Conservation (phyloP, 2,797 vertebrate species). For the Aselliscus stoliczkanus region DNA sequence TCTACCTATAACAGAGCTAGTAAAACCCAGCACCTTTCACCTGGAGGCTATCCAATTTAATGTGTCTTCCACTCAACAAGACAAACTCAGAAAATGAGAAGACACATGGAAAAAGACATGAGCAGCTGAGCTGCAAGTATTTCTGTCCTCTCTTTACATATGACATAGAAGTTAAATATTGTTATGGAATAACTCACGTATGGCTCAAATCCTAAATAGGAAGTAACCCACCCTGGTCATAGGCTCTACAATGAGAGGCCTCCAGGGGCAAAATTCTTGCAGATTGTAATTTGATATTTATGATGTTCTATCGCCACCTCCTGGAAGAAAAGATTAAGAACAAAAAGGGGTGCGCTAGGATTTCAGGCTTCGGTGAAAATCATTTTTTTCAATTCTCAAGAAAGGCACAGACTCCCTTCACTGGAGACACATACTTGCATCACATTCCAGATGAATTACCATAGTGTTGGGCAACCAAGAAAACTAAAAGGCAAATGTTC, state of each 20-base stretch:
- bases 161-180: neutral
- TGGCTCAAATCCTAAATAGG: neutral
- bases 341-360: neutral
- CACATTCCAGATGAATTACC: neutral
- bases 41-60: neutral
- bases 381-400: neutral
- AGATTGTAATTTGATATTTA: neutral
- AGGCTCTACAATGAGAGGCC: neutral
- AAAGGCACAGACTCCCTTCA: neutral
- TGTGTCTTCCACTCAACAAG: neutral
- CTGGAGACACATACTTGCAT: neutral
- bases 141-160: neutral
- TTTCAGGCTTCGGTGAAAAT: neutral
- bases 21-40: neutral
- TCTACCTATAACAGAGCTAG: neutral
- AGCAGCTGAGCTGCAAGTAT: neutral
- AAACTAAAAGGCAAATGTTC: neutral
- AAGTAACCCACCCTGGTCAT: neutral
- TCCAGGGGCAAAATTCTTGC: neutral
- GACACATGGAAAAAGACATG: neutral
- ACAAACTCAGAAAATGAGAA: neutral
- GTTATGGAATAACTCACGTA: neutral
- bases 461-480: neutral
- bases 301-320: constrained; percentile 77
- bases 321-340: constrained; percentile 69